Conservation (phyloP, 2,888 invertebrate genomes). For the Argynnis bischoffii region DNA sequence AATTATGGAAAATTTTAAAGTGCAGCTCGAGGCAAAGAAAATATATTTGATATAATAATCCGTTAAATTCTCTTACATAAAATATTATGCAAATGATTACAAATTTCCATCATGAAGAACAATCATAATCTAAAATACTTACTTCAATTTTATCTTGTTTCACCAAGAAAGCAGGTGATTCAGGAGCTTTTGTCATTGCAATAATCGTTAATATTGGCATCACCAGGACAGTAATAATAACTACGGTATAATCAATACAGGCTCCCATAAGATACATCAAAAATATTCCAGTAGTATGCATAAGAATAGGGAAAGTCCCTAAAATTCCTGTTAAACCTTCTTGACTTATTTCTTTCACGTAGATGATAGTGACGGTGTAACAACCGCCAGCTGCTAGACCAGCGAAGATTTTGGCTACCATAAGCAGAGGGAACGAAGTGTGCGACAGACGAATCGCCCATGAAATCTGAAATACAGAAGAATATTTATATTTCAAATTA, state of each 20-base stretch:
- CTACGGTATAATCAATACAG: conserved; percentile 54
- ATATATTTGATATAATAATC: too few relatives aligned
- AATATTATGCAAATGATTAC: neutral
- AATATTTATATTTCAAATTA: neutral
- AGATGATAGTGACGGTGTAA: conserved; percentile 56
- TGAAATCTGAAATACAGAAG: conserved; percentile 35
- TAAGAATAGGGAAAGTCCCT: conserved; percentile 49
- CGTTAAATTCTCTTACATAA: too few relatives aligned
- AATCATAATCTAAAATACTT: conserved; percentile 35
- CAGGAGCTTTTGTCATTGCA: conserved; percentile 57
- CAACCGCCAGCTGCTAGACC: conserved; percentile 55
- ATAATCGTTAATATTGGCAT: conserved; percentile 49
- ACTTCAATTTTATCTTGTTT: conserved; percentile 58
- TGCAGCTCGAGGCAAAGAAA: neutral
- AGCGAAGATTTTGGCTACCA: conserved; percentile 49
- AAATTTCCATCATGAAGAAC: neutral
- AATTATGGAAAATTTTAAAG: neutral
- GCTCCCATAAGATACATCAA: conserved; percentile 56
- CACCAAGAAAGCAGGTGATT: conserved; percentile 63
- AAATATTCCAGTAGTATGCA: conserved; percentile 54
- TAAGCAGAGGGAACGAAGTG: conserved; percentile 47
- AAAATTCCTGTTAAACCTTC: conserved; percentile 55
- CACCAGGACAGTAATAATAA: conserved; percentile 50
- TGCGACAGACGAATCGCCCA: conserved; percentile 59
- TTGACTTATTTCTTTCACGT: conserved; percentile 60